A percentile compares a stretch with the other conserved stretches of the same genome.
These are phyloP conservation scores for Aphrophora alni DNA, from an alignment of 2,888 invertebrate genomes.

Conservation along the genomic window DNA sequence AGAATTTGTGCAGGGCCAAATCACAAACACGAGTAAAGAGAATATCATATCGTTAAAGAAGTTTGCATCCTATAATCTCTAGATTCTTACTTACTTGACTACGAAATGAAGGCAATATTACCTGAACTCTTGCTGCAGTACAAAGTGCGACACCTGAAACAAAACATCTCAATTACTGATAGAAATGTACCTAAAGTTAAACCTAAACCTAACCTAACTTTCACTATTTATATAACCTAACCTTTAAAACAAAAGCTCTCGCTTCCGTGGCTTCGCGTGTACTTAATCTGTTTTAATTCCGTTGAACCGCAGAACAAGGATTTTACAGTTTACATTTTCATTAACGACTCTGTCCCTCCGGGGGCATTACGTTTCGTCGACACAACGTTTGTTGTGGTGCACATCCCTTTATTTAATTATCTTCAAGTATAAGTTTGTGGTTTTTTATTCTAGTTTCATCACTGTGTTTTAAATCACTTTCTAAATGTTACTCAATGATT, in stretches of 20 bases:
- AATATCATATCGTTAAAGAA: no score
- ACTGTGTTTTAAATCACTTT: neutral
- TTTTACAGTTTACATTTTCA: neutral
- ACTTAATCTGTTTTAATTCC: neutral
- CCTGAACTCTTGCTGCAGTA: neutral
- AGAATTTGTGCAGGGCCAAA: no score
- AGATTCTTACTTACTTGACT: no score
- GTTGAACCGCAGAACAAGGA: neutral
- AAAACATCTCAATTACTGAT: neutral
- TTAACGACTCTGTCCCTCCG: neutral
- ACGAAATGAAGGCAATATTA: neutral
- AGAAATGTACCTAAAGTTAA: constrained; percentile 1
- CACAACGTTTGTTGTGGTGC: no score
- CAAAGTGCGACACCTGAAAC: neutral
- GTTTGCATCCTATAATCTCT: no score
- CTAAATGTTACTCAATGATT: neutral
- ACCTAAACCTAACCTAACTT: neutral
- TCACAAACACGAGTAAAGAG: no score
- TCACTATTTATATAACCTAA: neutral
- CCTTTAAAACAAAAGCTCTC: neutral
- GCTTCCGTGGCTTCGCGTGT: neutral
- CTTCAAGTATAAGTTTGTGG: no score
- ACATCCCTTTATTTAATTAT: neutral
- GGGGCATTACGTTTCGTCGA: neutral
- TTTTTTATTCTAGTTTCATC: no score